Percentiles rank a stretch among this genome's conserved stretches.
phyloP scores from a whole-genome alignment of 53 echinoderm and acorn worm genomes.

The Astropecten irregularis region DNA sequence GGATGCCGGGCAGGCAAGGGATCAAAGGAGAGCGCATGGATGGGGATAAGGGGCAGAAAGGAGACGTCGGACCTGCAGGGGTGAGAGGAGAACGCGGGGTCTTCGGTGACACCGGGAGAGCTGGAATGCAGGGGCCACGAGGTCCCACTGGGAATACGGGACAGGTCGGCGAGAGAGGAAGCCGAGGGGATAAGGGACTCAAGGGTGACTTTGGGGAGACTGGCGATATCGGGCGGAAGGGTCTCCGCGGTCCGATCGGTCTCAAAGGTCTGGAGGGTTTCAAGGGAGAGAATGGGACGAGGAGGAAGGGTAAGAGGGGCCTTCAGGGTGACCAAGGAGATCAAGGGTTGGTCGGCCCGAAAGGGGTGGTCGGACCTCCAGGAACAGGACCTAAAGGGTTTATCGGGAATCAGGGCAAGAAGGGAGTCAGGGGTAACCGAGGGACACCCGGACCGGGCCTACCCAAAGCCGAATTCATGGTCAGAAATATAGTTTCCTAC shows the following conservation, averaged over 20 bases:
- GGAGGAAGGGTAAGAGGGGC: slow-evolving; percentile 38
- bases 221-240: slow-evolving; percentile 21
- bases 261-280: slow-evolving; percentile 14
- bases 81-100: slow-evolving; percentile 12
- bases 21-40: slow-evolving; percentile 1
- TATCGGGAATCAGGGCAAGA: neutral
- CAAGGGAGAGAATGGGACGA: slow-evolving; percentile 15
- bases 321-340: slow-evolving; percentile 2
- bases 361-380: slow-evolving; percentile 16
- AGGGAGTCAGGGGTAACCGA: neutral
- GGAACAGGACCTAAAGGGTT: slow-evolving; percentile 2
- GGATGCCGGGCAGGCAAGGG: slow-evolving; percentile 37
- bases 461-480: slow-evolving; percentile 21
- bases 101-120: neutral
- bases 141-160: neutral
- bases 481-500: slow-evolving; percentile 13
- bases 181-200: slow-evolving; percentile 6
- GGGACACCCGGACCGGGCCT: slow-evolving; percentile 38
- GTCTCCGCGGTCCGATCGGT: slow-evolving; percentile 12
- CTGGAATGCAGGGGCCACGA: slow-evolving; percentile 7
- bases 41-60: slow-evolving; percentile 5
- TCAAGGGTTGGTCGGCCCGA: slow-evolving; percentile 5
- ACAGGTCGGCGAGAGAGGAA: neutral
- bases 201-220: slow-evolving; percentile 13
- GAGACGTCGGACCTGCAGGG: slow-evolving; percentile 1